phyloP scores from a whole-genome alignment of 2,888 invertebrate genomes.

The Amphipoea lucens region DNA sequence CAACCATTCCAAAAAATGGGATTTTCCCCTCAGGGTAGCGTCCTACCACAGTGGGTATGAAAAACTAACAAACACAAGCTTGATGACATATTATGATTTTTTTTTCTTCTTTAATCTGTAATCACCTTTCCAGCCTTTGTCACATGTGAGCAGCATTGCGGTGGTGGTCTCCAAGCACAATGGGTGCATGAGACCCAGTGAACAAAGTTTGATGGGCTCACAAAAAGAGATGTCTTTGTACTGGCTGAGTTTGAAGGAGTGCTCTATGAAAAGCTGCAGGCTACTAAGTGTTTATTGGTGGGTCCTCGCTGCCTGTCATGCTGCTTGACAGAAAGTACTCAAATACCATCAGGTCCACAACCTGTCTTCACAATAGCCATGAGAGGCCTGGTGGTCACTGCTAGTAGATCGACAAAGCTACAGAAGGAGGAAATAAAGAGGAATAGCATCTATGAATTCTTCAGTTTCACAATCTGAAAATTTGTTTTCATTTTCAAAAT shows the following conservation, averaged over 20 bases:
- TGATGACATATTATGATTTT: background rate
- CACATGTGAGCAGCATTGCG: slow-evolving; percentile 90
- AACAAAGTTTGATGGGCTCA: slow-evolving; percentile 90
- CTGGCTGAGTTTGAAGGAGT: slow-evolving; percentile 94
- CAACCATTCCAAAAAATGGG: too few species aligned
- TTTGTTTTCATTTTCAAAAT: background rate
- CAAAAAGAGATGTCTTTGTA: slow-evolving; percentile 94
- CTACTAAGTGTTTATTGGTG: slow-evolving; percentile 93
- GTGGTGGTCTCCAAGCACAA: slow-evolving; percentile 88
- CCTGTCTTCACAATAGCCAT: slow-evolving; percentile 96
- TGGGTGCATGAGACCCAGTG: slow-evolving; percentile 93
- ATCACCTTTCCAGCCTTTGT: slow-evolving; percentile 69
- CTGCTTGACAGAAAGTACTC: slow-evolving; percentile 92
- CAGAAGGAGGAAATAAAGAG: slow-evolving; percentile 65
- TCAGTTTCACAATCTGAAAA: background rate
- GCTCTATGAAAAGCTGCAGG: slow-evolving; percentile 91
- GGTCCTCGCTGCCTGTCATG: slow-evolving; percentile 95
- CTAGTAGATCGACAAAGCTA: slow-evolving; percentile 90
- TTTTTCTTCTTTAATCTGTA: background rate
- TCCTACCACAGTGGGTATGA: background rate
- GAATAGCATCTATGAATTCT: background rate
- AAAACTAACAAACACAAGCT: background rate
- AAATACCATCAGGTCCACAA: slow-evolving; percentile 93
- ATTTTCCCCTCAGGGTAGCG: background rate
- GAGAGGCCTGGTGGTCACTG: slow-evolving; percentile 92